These are phyloP conservation scores for Drosophila sordidula DNA, from an alignment of 2,888 invertebrate genomes.

Conservation along the genomic window DNA sequence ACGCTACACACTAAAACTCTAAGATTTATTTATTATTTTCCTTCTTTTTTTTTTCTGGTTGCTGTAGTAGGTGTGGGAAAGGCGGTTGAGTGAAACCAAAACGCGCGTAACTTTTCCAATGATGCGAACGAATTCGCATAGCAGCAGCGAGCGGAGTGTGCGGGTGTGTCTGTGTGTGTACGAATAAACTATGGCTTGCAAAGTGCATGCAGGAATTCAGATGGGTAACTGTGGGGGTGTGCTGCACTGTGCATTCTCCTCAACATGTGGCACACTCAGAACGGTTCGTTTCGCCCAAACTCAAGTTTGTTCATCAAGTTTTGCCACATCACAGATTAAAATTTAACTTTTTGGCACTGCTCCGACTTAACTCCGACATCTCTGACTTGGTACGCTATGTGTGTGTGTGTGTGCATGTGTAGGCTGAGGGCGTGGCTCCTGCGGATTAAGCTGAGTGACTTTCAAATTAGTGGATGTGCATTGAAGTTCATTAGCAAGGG, in stretches of 20 bases:
- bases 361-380: constrained; percentile 45
- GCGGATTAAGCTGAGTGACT: constrained; percentile 74
- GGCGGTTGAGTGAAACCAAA: constrained; percentile 8
- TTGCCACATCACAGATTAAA: constrained; percentile 80
- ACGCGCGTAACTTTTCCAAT: constrained; percentile 70
- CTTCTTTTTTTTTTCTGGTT: constrained; percentile 2
- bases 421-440: constrained; percentile 45
- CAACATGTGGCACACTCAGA: constrained; percentile 63
- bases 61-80: background rate
- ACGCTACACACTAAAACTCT: constrained; percentile 45
- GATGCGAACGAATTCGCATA: constrained; percentile 53
- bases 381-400: constrained; percentile 24
- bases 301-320: constrained; percentile 77
- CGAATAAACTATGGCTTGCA: constrained; percentile 58
- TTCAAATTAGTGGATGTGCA: constrained; percentile 73
- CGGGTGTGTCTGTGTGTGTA: constrained; percentile 19
- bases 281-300: constrained; percentile 39
- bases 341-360: constrained; percentile 76
- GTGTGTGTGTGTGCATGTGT: constrained; percentile 2
- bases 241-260: constrained; percentile 37
- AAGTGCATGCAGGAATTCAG: constrained; percentile 49
- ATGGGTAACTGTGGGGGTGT: background rate
- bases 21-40: constrained; percentile 67
- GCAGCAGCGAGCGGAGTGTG: constrained; percentile 11
- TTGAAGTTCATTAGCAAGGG: constrained; percentile 72